A percentile compares a stretch with the other conserved stretches of the same genome.
phyloP scores from a whole-genome alignment of 2,797 vertebrate species.

The Platalea minor region DNA sequence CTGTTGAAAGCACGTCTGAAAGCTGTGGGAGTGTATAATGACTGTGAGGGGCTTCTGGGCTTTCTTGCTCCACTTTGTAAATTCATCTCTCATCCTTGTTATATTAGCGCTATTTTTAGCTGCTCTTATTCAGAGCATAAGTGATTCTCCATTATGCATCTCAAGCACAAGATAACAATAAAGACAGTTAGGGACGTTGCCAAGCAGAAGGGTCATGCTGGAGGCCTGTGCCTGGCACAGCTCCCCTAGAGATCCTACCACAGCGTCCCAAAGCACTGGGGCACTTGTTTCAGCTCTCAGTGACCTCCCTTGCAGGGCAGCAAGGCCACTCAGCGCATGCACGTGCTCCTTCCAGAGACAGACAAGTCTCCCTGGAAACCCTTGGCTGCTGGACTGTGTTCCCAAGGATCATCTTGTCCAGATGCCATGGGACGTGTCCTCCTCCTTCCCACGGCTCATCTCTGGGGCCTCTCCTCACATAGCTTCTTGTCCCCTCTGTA shows the following conservation, averaged over 20 bases:
- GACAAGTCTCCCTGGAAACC: neutral
- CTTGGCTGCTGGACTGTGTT: neutral
- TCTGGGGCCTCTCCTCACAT: neutral
- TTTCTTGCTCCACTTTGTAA: constrained; percentile 8
- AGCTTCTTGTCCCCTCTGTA: neutral
- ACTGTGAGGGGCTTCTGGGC: constrained; percentile 9
- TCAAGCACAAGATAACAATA: neutral
- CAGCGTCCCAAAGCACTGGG: neutral
- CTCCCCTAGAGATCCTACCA: neutral
- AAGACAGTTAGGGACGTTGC: neutral
- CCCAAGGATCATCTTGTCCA: neutral
- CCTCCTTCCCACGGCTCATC: neutral
- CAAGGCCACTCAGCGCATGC: neutral
- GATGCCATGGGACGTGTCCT: neutral
- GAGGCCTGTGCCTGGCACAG: neutral
- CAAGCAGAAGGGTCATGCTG: neutral
- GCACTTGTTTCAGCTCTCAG: neutral
- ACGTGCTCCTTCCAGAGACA: neutral
- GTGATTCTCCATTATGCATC: neutral
- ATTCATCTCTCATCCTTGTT: neutral
- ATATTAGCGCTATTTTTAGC: constrained; percentile 42
- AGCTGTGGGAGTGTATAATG: neutral
- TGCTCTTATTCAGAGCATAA: constrained; percentile 6
- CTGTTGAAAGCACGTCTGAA: neutral
- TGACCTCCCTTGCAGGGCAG: neutral